Percentiles rank a stretch among this genome's conserved stretches.
Conservation (phyloP, 1,140 invertebrate genomes). For the Chionoecetes opilio region DNA sequence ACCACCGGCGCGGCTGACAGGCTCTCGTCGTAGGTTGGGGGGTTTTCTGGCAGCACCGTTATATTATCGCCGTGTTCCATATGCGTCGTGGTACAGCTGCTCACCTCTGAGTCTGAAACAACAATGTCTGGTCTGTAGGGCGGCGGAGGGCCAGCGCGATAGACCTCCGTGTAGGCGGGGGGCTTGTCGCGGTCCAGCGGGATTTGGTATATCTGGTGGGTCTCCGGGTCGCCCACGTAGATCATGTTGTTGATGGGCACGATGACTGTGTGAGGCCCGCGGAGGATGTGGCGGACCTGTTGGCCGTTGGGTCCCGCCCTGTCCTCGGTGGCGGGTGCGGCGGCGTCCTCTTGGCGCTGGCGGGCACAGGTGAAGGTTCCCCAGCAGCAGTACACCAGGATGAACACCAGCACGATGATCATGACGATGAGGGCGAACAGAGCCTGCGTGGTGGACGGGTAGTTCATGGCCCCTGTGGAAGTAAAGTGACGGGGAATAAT, state of each 20-base stretch:
- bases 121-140: constrained; percentile 51
- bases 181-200: constrained; percentile 69
- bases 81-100: background rate
- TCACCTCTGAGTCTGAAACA: background rate
- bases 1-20: background rate
- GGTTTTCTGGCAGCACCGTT: constrained; percentile 52
- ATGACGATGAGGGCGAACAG: constrained; percentile 86
- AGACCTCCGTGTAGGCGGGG: constrained; percentile 65
- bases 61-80: background rate
- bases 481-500: background rate
- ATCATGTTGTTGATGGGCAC: constrained; percentile 74
- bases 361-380: constrained; percentile 85
- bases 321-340: background rate
- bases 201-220: constrained; percentile 67
- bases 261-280: constrained; percentile 62
- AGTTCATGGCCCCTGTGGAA: constrained; percentile 80
- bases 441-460: constrained; percentile 83
- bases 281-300: background rate
- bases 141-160: constrained; percentile 57
- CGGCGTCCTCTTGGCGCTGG: constrained; percentile 52
- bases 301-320: background rate
- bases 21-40: constrained; percentile 68
- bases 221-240: constrained; percentile 71
- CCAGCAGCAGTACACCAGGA: constrained; percentile 87
- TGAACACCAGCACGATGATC: constrained; percentile 86